Evolutionary conservation across 35 echinoderm and acorn worm species (phyloP).

Genomic region (Apostichopus californicus): DNA sequence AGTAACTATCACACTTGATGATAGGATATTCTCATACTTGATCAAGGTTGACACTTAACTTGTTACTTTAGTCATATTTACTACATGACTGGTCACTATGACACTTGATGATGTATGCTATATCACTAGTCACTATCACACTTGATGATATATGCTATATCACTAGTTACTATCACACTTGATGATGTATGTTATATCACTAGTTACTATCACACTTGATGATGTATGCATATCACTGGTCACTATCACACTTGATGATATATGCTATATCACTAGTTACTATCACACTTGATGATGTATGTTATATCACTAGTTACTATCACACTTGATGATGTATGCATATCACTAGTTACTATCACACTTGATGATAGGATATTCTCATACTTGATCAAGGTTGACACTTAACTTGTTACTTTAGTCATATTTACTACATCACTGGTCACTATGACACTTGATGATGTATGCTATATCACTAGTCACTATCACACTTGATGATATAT

Average conservation of each 20-base stretch:
- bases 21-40: too few species aligned
- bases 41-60: too few species aligned
- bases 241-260: too few species aligned
- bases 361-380: not conserved
- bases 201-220: conserved; percentile 36
- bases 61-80: too few species aligned
- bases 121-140: not conserved
- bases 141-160: too few species aligned
- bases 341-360: conserved; percentile 52
- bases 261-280: too few species aligned
- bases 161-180: not conserved
- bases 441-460: too few species aligned
- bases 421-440: not conserved
- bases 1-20: too few species aligned
- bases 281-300: too few species aligned
- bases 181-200: conserved; percentile 63
- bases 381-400: too few species aligned
- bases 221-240: not conserved
- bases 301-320: not conserved
- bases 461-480: too few species aligned
- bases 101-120: not conserved
- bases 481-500: not conserved
- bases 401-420: not conserved
- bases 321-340: conserved; percentile 47
- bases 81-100: too few species aligned